phyloP scores from a whole-genome alignment of 2,797 vertebrate genomes.

The Lateolabrax maculatus region DNA sequence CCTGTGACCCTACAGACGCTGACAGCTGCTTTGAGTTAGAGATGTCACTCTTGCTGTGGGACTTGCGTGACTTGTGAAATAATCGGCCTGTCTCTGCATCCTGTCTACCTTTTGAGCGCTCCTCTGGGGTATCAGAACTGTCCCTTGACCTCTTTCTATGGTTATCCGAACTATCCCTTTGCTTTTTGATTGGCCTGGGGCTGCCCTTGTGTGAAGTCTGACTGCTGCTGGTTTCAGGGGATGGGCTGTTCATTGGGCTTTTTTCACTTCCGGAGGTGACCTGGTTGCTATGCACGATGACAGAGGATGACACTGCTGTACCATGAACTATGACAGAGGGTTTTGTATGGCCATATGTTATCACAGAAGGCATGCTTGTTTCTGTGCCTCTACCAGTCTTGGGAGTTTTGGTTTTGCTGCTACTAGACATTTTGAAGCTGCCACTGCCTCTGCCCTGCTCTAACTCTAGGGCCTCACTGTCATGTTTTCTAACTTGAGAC shows the following conservation, averaged over 20 bases:
- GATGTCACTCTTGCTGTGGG: constrained; percentile 85
- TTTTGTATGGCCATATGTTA: constrained; percentile 90
- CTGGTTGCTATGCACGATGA: constrained; percentile 88
- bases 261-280: constrained; percentile 84
- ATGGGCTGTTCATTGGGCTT: constrained; percentile 71
- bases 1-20: constrained; percentile 79
- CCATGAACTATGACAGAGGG: constrained; percentile 93
- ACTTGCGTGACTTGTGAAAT: constrained; percentile 83
- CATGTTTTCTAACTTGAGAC: constrained; percentile 66
- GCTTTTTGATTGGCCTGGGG: constrained; percentile 80
- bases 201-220: constrained; percentile 71
- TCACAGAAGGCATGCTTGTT: constrained; percentile 86
- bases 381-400: constrained; percentile 73
- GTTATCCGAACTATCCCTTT: constrained; percentile 77
- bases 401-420: constrained; percentile 80
- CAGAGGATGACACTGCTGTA: constrained; percentile 85
- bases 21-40: constrained; percentile 86
- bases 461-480: constrained; percentile 65
- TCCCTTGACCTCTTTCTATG: constrained; percentile 79
- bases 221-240: constrained; percentile 69
- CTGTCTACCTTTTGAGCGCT: constrained; percentile 73
- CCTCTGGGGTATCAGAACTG: constrained; percentile 72
- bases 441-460: constrained; percentile 68
- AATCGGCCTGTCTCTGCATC: constrained; percentile 73
- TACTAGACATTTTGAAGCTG: constrained; percentile 74